Percentiles rank a stretch among this genome's conserved stretches.
Evolutionary conservation across 2,888 invertebrate genomes (phyloP).

Genomic region (Agapostemon virescens): DNA sequence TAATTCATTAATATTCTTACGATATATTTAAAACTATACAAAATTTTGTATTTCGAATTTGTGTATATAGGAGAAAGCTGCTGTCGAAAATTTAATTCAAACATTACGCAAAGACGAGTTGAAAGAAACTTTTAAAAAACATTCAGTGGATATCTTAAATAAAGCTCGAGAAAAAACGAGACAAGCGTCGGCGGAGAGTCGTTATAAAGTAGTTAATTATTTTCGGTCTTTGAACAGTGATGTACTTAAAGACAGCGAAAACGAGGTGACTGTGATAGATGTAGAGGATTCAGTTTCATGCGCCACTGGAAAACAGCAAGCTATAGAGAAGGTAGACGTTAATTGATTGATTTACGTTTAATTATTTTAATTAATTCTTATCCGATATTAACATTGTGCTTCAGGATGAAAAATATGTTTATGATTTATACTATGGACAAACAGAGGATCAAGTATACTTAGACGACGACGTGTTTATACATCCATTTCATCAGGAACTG

Average conservation of each 20-base stretch:
- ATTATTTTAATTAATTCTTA: neutral
- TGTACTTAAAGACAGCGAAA: slow-evolving; percentile 62
- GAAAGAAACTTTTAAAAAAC: slow-evolving; percentile 81
- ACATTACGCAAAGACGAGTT: slow-evolving; percentile 81
- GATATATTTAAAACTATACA: slow-evolving; percentile 69
- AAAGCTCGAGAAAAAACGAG: slow-evolving; percentile 81
- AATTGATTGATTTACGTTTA: neutral
- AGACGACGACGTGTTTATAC: slow-evolving; percentile 79
- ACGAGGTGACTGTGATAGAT: slow-evolving; percentile 82
- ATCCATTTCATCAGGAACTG: slow-evolving; percentile 79
- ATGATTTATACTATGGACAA: slow-evolving; percentile 84
- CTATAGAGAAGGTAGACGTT: slow-evolving; percentile 16
- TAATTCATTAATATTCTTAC: neutral
- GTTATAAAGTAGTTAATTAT: slow-evolving; percentile 84
- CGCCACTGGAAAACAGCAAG: neutral
- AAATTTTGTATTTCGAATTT: slow-evolving; percentile 7
- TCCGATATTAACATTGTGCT: slow-evolving; percentile 15
- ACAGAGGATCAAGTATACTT: slow-evolving; percentile 81
- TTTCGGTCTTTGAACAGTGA: slow-evolving; percentile 80
- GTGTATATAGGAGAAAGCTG: slow-evolving; percentile 79
- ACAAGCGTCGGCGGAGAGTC: slow-evolving; percentile 81
- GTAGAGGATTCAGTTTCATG: slow-evolving; percentile 79
- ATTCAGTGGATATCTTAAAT: slow-evolving; percentile 79
- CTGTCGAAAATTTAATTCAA: slow-evolving; percentile 74
- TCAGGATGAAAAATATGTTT: slow-evolving; percentile 82